Evolutionary conservation across 2,113 vertebrate species (phyloP).

Genomic region (Chaetura pelagica): DNA sequence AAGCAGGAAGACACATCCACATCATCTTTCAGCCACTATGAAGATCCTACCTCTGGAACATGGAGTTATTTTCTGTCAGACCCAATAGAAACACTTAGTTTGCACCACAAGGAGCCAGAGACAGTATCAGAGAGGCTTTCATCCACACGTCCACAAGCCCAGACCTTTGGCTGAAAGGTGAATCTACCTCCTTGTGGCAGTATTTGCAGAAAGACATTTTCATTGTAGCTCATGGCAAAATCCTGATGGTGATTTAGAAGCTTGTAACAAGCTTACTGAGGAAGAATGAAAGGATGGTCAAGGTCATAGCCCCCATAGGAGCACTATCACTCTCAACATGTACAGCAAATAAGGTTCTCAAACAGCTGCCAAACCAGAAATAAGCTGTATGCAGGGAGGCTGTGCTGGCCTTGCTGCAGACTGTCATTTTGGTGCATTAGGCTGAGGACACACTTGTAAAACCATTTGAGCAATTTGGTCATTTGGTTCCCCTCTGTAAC

Average conservation of each 20-base stretch:
- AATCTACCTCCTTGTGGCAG: neutral
- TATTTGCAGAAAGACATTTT: conserved; percentile 8
- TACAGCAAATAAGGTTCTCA: neutral
- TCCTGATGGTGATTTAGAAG: neutral
- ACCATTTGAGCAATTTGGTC: neutral
- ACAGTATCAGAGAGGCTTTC: neutral
- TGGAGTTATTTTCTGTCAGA: neutral
- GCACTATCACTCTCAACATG: neutral
- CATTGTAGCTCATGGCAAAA: conserved; percentile 16
- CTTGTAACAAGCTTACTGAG: conserved; percentile 20
- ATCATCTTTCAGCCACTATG: neutral
- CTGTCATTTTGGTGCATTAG: conserved; percentile 34
- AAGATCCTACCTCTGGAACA: neutral
- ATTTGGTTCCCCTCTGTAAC: neutral
- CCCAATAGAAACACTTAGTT: neutral
- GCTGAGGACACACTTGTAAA: conserved; percentile 9
- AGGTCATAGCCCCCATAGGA: conserved; percentile 20
- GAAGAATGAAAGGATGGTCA: conserved; percentile 42
- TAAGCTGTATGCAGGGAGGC: neutral
- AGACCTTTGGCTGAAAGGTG: neutral
- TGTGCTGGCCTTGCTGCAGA: neutral
- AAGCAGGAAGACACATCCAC: neutral
- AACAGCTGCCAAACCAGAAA: conserved; percentile 46
- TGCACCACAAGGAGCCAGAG: neutral
- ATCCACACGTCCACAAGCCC: neutral